These are phyloP conservation scores for Micoletzkya japonica DNA, from an alignment of 2,888 invertebrate species.

Conservation along the genomic window DNA sequence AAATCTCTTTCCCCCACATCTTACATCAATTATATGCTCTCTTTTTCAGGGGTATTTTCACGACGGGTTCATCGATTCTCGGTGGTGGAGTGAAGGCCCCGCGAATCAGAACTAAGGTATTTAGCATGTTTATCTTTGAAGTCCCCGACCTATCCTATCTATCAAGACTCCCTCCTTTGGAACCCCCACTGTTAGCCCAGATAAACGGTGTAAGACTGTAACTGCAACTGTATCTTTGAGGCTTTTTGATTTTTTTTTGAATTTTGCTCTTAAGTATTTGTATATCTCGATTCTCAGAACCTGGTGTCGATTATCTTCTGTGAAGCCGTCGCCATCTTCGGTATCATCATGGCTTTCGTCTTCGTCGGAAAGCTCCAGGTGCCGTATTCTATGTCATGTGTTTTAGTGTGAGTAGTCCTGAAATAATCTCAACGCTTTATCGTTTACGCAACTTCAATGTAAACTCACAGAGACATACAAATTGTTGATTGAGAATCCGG, in stretches of 20 bases:
- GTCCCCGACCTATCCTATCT: too few relatives aligned
- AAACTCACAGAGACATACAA: too few relatives aligned
- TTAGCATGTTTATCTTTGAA: background rate
- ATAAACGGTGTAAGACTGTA: background rate
- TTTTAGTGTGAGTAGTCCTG: too few relatives aligned
- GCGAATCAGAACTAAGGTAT: conserved; percentile 89
- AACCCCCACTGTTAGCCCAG: too few relatives aligned
- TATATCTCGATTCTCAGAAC: conserved; percentile 70
- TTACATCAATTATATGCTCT: too few relatives aligned
- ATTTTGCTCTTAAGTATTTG: too few relatives aligned
- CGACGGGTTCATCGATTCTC: conserved; percentile 91
- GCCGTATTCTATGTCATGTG: too few relatives aligned
- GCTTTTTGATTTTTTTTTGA: background rate
- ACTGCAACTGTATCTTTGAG: background rate
- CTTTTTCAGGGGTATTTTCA: conserved; percentile 82
- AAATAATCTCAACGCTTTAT: too few relatives aligned
- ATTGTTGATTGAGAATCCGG: too few relatives aligned
- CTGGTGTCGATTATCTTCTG: conserved; percentile 99
- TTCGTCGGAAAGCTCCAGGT: conserved; percentile 67
- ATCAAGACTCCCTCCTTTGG: too few relatives aligned
- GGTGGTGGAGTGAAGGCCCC: conserved; percentile 98
- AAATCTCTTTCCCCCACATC: too few relatives aligned
- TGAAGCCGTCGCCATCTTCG: conserved; percentile 99
- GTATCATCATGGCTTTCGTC: conserved; percentile 96
- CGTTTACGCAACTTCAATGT: too few relatives aligned